Base-by-base conservation (phyloP, 2,888 invertebrate species). In the Andrena trimmerana region DNA sequence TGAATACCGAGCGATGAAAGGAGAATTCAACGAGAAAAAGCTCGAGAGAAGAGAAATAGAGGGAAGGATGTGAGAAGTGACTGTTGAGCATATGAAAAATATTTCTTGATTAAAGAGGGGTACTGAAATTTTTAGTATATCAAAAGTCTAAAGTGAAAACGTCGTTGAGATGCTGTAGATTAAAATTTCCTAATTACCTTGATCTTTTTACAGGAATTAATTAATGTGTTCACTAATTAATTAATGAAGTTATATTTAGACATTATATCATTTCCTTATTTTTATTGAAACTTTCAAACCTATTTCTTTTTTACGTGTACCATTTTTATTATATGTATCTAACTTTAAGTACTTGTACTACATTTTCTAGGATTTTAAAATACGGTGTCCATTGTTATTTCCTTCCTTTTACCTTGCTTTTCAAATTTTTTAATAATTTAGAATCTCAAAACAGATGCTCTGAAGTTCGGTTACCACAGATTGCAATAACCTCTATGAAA, bases 1-100 rank as follows among this genome's bases (percentile, higher is more conserved):
- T 78, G 81, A 87, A 83, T 79, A 68, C 69, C 72, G 69, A 59
- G 65, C 65, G 65, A 77, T 83, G 81, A 86, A 86, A 83, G 77
- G 73, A 69, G 79, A 87, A 78, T 71, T 77, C 77, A 70, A 69
- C 78, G 75, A 54, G 84, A 65, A 69, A 66, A 75, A 71, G 77
- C 60, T 66, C 16, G 72, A 67, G 59, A 60, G 77, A 75, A 63
- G 29, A 52, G 68, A 78, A 78, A 74, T 72, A 77, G 66, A 57
- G 59, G 54, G 57, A n/a, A 59, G 50, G 54, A 79, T 72, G 82
- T 73, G 80, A 79, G 77, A 83, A 83, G 78, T 75, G 78, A 76
- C 77, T 78, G 68, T 76, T 50, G 71, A 78, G 54, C 59, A 69
- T 68, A 70, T 54, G 77, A 75, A 75, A 57, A 82, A 76, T 74